Conservation (phyloP, 2,797 vertebrate species). For the Lerista edwardsae region DNA sequence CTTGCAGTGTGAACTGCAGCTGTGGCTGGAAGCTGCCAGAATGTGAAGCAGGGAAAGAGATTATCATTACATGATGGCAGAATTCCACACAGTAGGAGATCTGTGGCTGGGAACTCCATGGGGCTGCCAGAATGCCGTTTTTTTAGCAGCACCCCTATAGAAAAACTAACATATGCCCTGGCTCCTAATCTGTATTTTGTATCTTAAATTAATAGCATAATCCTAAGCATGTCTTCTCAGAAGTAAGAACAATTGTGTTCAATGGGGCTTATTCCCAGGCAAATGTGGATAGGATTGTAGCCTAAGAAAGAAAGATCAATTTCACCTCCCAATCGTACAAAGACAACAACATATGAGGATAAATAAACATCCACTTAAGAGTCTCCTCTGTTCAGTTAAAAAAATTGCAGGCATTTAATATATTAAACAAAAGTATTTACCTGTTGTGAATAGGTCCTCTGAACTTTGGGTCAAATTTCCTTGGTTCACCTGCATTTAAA, state of each 20-base stretch:
- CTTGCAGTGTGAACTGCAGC: background rate
- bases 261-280: too few species aligned
- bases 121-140: background rate
- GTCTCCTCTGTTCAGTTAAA: conserved; percentile 16
- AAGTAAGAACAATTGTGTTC: too few species aligned
- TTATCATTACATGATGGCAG: background rate
- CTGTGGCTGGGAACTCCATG: background rate
- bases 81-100: background rate
- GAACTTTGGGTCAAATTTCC: conserved; percentile 91
- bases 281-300: too few species aligned
- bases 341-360: conserved; percentile 17
- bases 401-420: conserved; percentile 37
- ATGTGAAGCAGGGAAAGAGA: background rate
- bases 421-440: conserved; percentile 76
- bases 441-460: conserved; percentile 90
- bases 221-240: too few species aligned
- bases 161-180: background rate
- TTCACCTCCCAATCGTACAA: background rate
- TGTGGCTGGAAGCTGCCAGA: background rate
- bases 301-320: conserved; percentile 29
- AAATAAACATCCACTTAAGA: conserved; percentile 37
- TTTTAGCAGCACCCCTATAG: background rate
- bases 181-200: background rate
- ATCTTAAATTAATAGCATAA: background rate
- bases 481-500: conserved; percentile 89